Percentiles rank a stretch among this genome's conserved stretches.
Evolutionary conservation across 30 jellyfish, hydroid and myxozoan genomes (phyloP).

Genomic region (Clytia hemisphaerica): DNA sequence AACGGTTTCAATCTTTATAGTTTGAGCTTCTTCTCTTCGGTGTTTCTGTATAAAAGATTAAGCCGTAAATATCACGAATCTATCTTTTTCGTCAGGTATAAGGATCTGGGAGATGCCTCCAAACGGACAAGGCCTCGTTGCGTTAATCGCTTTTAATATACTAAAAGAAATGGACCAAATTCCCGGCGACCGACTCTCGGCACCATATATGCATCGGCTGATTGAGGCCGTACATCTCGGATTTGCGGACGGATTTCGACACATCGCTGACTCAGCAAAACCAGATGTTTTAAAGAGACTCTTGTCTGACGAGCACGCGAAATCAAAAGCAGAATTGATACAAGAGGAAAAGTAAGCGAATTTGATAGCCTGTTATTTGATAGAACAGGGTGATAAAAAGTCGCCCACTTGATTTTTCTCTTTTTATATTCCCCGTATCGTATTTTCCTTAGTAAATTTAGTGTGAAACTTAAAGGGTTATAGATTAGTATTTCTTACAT

Average conservation of each 20-base stretch:
- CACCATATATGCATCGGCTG: conserved; percentile 58
- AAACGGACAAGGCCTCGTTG: conserved; percentile 89
- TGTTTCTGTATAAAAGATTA: too few relatives aligned
- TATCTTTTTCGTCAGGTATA: too few relatives aligned
- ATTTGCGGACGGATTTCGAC: conserved; percentile 66
- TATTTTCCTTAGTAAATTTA: too few relatives aligned
- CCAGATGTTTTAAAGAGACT: conserved; percentile 29
- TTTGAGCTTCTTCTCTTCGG: too few relatives aligned
- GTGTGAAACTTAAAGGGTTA: too few relatives aligned
- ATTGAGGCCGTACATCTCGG: conserved; percentile 65
- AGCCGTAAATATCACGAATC: too few relatives aligned
- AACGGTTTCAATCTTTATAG: too few relatives aligned
- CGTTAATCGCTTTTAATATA: conserved; percentile 72
- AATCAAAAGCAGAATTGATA: conserved; percentile 29
- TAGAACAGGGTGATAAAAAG: too few relatives aligned
- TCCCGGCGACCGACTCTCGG: conserved; percentile 20
- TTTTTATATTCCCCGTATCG: too few relatives aligned
- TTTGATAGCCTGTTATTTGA: background rate
- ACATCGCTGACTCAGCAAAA: conserved; percentile 52
- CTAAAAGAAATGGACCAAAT: conserved; percentile 42
- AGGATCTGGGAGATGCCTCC: conserved; percentile 91
- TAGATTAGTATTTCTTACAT: too few relatives aligned
- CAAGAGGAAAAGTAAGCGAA: conserved; percentile 32
- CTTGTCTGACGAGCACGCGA: conserved; percentile 54
- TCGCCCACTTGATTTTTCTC: background rate